Percentiles rank a stretch among this genome's conserved stretches.
Conservation (phyloP, 2,113 vertebrate genomes). For the Eurystomus gularis region DNA sequence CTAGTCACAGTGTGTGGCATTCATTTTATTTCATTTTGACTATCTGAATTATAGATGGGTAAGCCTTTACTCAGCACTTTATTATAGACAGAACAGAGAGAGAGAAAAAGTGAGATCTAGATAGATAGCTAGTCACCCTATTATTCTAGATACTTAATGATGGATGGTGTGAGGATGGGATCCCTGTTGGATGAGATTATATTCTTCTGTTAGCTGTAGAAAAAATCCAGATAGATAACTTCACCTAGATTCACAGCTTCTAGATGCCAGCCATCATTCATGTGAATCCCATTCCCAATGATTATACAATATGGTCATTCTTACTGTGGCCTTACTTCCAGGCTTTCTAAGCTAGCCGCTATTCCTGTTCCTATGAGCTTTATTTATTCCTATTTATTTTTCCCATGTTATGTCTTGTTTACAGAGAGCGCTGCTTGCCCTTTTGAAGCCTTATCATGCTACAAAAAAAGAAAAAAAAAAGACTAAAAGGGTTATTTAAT, state of each 20-base stretch:
- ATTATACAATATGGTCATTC: background rate
- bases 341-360: background rate
- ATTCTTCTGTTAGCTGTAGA: background rate
- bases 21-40: background rate
- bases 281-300: background rate
- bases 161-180: background rate
- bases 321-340: background rate
- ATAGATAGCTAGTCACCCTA: background rate
- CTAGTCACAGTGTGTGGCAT: background rate
- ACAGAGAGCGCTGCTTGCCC: background rate
- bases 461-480: background rate
- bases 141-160: background rate
- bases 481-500: background rate
- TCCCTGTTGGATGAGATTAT: background rate
- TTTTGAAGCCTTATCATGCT: background rate
- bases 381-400: background rate
- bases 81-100: background rate
- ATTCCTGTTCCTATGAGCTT: background rate
- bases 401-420: background rate
- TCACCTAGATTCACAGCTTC: background rate
- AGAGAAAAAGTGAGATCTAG: background rate
- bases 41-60: background rate
- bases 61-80: background rate
- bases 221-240: background rate
- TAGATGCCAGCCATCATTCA: background rate